These are phyloP conservation scores for Drosophila serrata DNA, from an alignment of 1,140 invertebrate genomes.

Conservation along the genomic window DNA sequence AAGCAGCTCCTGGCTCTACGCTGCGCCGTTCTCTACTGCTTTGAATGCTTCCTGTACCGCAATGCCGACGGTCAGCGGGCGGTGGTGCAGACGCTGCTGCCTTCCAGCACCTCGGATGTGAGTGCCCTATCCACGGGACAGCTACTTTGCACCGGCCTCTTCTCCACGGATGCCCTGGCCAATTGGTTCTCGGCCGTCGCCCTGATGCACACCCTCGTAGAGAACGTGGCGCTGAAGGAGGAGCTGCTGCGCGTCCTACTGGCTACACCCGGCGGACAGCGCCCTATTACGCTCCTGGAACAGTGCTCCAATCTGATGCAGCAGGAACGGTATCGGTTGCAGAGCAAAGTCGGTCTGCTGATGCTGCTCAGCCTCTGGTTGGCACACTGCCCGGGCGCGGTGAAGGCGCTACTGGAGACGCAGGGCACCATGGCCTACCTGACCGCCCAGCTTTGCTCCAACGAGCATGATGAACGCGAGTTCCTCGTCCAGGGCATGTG, in stretches of 20 bases:
- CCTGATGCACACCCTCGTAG: constrained; percentile 95
- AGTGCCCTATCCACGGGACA: constrained; percentile 92
- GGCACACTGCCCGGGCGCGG: constrained; percentile 92
- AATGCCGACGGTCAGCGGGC: constrained; percentile 96
- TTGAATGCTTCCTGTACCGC: constrained; percentile 97
- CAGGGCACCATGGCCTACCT: constrained; percentile 95
- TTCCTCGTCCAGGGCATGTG: constrained; percentile 95
- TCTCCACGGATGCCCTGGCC: constrained; percentile 95
- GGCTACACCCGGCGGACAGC: constrained; percentile 93
- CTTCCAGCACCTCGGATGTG: constrained; percentile 92
- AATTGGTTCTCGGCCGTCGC: constrained; percentile 98
- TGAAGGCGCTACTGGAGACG: constrained; percentile 93
- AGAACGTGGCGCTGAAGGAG: constrained; percentile 96
- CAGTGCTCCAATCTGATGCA: constrained; percentile 94
- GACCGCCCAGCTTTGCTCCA: constrained; percentile 91
- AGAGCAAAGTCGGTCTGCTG: constrained; percentile 96
- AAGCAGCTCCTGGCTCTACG: constrained; percentile 97
- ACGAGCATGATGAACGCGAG: constrained; percentile 95
- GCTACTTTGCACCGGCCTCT: constrained; percentile 97
- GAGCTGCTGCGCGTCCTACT: constrained; percentile 96
- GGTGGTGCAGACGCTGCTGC: constrained; percentile 96
- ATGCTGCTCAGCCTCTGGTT: constrained; percentile 97
- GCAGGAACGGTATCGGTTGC: constrained; percentile 92
- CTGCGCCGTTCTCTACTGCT: constrained; percentile 98
- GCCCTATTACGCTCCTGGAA: constrained; percentile 94